Base-by-base conservation (phyloP, 92 coral and sea anemone genomes). In the Phenganax stokvisi region DNA sequence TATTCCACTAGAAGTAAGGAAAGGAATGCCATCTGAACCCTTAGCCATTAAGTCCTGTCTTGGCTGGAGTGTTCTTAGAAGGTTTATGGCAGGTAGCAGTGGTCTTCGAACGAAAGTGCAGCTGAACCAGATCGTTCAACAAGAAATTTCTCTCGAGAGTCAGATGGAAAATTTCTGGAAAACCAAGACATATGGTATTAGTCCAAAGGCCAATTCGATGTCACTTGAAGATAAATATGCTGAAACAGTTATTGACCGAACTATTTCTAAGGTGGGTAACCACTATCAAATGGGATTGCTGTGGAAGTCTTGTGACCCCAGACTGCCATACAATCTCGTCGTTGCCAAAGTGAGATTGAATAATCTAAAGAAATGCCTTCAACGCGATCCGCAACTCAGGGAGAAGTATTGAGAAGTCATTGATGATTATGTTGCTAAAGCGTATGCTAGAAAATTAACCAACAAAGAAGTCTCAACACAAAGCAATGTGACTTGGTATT, bases 81-180 rank as follows among this genome's bases (percentile, higher is more conserved):
- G 31, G 1, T 70, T 5, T 51, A 70, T 6, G 17, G 53, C 31
- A 3, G 31, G 74, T 29, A 31, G n/a, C 74, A 28, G 52, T 17
- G 71, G 44, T 37, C 10, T 84, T 53, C 11, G 6, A 20, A 63
- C 54, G 54, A 56, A 30, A 11, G 65, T 25, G 11, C 80, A 83
- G 57, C 51, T 85, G 7, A 85, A 88, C 60, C 76, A 63, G 47
- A 57, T 80, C 44, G 30, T 59, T 62, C 73, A 77, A 10, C 86
- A 80, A 37, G 89, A 88, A 63, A 52, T 84, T 75, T 54, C 92
- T 30, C 87, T 86, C 10, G 80, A 74, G 81, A 47, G 56, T 37
- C 89, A 89, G 73, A 74, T 86, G 27, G 87, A 89, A 51, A 30
- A 83, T 51, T 89, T 89, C 79, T 89, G 91, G 89, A 86, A 77